These are phyloP conservation scores for Hydroisotoma schaefferi DNA, from an alignment of 2,888 invertebrate species.

Conservation along the genomic window DNA sequence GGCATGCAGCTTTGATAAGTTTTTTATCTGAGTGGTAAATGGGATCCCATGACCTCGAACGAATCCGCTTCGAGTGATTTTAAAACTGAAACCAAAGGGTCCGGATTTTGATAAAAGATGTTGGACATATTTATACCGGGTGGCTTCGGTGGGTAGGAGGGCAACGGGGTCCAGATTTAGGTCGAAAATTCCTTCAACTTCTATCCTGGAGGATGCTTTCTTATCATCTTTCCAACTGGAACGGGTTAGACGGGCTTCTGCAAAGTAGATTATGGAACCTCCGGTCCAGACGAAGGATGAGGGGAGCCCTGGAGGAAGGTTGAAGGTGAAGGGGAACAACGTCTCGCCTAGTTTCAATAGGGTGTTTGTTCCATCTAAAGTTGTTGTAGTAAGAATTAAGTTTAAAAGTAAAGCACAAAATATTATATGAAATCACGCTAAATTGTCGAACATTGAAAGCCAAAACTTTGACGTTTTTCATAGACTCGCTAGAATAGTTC, in stretches of 20 bases:
- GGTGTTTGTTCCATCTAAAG: conserved; percentile 32
- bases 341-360: conserved; percentile 33
- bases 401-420: no score
- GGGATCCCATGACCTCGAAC: conserved; percentile 31
- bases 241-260: conserved; percentile 37
- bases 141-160: conserved; percentile 21
- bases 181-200: conserved; percentile 33
- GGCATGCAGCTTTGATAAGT: conserved; percentile 31
- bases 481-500: no score
- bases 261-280: conserved; percentile 36
- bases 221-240: conserved; percentile 40
- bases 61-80: conserved; percentile 29
- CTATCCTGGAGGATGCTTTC: conserved; percentile 21
- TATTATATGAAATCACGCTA: no score
- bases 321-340: conserved; percentile 34
- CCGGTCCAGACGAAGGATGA: conserved; percentile 32
- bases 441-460: no score
- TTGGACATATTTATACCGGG: conserved; percentile 32
- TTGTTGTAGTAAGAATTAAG: no score
- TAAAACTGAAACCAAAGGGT: conserved; percentile 33
- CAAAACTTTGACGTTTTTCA: no score
- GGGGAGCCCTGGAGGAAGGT: conserved; percentile 36
- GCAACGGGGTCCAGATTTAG: conserved; percentile 30
- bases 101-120: conserved; percentile 34
- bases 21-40: conserved; percentile 34